Conservation (phyloP, 2,797 vertebrate species). For the Thripadectes ignobilis region DNA sequence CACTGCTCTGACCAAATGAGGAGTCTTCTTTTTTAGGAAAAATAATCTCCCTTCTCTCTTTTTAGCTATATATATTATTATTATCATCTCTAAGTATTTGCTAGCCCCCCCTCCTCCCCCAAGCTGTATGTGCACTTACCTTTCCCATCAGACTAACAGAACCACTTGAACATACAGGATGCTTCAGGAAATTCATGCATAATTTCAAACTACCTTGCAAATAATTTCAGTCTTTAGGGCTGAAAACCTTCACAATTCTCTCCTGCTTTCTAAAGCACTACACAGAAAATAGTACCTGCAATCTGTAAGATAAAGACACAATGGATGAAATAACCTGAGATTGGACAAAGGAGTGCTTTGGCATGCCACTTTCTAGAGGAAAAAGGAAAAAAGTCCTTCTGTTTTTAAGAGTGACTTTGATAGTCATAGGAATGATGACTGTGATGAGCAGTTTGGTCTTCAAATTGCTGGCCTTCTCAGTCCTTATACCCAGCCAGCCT, state of each 20-base stretch:
- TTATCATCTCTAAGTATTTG: neutral
- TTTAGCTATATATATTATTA: neutral
- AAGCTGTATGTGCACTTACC: neutral
- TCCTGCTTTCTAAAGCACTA: neutral
- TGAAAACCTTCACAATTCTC: neutral
- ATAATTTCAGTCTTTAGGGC: neutral
- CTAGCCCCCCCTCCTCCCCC: too few species aligned
- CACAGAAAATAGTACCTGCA: neutral
- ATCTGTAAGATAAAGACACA: neutral
- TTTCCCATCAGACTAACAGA: neutral
- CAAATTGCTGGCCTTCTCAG: neutral
- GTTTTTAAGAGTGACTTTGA: neutral
- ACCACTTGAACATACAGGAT: neutral
- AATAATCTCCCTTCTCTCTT: rapidly evolving
- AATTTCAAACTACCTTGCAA: neutral
- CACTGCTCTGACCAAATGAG: neutral
- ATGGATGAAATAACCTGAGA: rapidly evolving
- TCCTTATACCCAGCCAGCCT: neutral
- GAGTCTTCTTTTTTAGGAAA: neutral
- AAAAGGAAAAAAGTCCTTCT: neutral
- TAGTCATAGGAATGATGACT: neutral
- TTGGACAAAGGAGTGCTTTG: neutral
- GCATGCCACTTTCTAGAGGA: neutral
- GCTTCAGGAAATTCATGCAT: neutral
- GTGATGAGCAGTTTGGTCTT: neutral